Evolutionary conservation across 2,888 invertebrate species (phyloP).

Genomic region (Monochamus alternatus): DNA sequence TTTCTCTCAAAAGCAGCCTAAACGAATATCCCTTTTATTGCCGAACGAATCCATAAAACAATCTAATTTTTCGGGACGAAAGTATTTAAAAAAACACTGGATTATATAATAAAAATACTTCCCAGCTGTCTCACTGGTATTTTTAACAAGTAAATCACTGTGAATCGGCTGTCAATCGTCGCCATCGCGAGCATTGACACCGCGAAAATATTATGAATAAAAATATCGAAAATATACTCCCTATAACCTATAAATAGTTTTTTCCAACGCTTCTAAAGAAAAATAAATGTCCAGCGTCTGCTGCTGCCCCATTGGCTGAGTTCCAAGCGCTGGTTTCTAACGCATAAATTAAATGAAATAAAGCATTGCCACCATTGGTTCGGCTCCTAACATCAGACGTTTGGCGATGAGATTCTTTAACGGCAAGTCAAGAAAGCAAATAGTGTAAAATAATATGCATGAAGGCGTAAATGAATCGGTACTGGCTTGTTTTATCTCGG

Average conservation of each 20-base stretch:
- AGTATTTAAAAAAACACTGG: too few species aligned
- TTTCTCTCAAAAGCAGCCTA: too few species aligned
- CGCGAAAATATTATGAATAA: constrained; percentile 20
- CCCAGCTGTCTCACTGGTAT: not conserved
- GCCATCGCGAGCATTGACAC: constrained; percentile 24
- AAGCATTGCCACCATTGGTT: constrained; percentile 43
- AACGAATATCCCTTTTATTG: too few species aligned
- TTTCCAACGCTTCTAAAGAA: constrained; percentile 51
- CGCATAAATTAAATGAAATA: constrained; percentile 50
- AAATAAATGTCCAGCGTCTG: constrained; percentile 53
- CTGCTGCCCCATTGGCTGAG: constrained; percentile 46
- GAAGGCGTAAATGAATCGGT: too few species aligned
- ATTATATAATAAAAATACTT: too few species aligned
- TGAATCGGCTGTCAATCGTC: constrained; percentile 1
- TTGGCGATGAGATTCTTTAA: not conserved
- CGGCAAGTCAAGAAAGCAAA: not conserved
- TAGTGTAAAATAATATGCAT: too few species aligned
- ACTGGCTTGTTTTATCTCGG: too few species aligned
- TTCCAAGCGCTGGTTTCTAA: constrained; percentile 35
- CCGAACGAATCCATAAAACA: too few species aligned
- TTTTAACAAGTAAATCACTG: constrained; percentile 13
- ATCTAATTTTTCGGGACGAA: too few species aligned
- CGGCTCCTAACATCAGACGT: constrained; percentile 1
- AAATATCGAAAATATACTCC: constrained; percentile 24
- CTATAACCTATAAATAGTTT: constrained; percentile 53